Evolutionary conservation across 2,113 vertebrate species (phyloP).

Genomic region (Burhinus oedicnemus): DNA sequence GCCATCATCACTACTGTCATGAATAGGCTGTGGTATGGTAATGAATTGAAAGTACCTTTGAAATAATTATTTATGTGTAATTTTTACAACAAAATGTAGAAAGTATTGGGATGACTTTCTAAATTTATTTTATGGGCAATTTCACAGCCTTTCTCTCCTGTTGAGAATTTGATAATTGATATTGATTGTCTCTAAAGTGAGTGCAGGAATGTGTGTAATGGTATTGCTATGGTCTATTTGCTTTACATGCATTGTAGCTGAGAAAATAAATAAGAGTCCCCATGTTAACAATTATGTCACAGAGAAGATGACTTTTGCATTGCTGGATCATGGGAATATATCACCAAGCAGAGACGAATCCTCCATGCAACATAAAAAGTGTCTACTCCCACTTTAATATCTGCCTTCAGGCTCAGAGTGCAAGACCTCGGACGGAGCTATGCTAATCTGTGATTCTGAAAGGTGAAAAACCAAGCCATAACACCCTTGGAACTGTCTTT

Average conservation of each 20-base stretch:
- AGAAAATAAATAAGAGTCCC: constrained; percentile 60
- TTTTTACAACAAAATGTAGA: neutral
- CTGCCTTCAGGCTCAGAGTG: neutral
- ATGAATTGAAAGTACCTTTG: neutral
- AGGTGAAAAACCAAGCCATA: neutral
- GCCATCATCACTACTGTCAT: neutral
- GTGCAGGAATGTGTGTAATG: constrained; percentile 63
- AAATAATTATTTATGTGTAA: constrained; percentile 29
- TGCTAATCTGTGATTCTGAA: neutral
- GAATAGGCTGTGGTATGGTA: neutral
- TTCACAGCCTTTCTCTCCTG: constrained; percentile 52
- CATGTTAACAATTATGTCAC: constrained; percentile 50
- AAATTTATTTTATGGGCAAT: constrained; percentile 65
- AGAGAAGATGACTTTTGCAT: constrained; percentile 13
- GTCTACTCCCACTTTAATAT: neutral
- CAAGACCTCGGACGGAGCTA: neutral
- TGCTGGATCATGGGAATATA: constrained; percentile 9
- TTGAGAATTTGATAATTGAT: constrained; percentile 68
- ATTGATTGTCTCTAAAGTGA: constrained; percentile 67
- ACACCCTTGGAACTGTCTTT: neutral
- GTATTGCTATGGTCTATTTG: constrained; percentile 62
- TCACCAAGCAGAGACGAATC: neutral
- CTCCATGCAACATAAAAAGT: neutral
- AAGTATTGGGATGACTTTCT: constrained; percentile 39
- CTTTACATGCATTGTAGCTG: constrained; percentile 49